Evolutionary conservation across 2,113 vertebrate species (phyloP), one percentile per base, ranked within the genome.

Genomic region (Neogale vison): DNA sequence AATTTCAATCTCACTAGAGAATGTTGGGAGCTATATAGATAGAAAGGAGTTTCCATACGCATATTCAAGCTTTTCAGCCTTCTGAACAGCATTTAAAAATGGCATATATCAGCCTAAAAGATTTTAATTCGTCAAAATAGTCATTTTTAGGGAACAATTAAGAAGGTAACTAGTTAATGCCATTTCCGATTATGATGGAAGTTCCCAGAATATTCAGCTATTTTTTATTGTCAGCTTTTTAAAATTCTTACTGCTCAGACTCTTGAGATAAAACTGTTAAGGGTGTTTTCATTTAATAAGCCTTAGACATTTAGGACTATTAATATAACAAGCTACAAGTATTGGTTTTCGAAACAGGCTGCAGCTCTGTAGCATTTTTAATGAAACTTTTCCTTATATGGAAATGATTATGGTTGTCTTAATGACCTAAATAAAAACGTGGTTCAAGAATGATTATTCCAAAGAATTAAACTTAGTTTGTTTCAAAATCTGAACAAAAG

Each of bases 351-450:
- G 97, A 97, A 97, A 96, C 92, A 97, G 97, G 97, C 98, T 98
- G 69, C 76, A 98, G 98, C 98, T 98, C 52, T 95, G 42, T 89
- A 97, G 94, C 98, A 97, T 98, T 99, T 98, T 96, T 98, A 98
- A 98, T 97, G 88, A 98, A 96, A 97, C 36, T 76, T 98, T 97
- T 96, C 99, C 98, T 69, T 99, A 97, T 98, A 99, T 98, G 98
- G 99, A 98, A 97, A 97, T 95, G 96, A 97, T 98, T 98, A 55
- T 52, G 20, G 88, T 83, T 95, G 88, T 94, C 96, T 98, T 98
- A 98, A 97, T 86, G 96, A 97, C 93, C 96, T 97, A 96, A 98
- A 96, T 96, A 97, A 96, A 94, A 87, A 95, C 97, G 90, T 83
- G 96, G 69, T 93, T 98, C 92, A 98, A 98, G 97, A 97, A 86